These are phyloP conservation scores for Festucalex cinctus DNA, from an alignment of 2,113 vertebrate genomes.

Conservation along the genomic window DNA sequence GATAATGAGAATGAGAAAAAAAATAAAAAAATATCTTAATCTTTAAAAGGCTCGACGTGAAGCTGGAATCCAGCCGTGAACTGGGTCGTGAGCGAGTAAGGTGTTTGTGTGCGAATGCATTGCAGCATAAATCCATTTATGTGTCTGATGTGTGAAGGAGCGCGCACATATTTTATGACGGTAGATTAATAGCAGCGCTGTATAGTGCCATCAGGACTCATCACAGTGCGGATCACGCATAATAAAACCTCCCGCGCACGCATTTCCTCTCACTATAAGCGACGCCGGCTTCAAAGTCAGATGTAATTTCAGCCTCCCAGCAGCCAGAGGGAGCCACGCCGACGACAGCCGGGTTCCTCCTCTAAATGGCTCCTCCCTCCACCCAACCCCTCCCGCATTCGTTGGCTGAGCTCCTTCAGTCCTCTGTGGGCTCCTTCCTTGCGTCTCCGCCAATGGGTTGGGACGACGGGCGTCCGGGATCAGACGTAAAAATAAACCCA, in stretches of 20 bases:
- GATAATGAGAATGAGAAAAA: slow-evolving; percentile 44
- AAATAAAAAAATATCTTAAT: slow-evolving; percentile 62
- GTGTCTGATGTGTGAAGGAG: slow-evolving; percentile 29
- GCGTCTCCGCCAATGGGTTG: slow-evolving; percentile 20
- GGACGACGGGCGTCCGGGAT: slow-evolving; percentile 35
- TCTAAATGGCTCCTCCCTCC: slow-evolving; percentile 26
- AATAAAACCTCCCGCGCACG: slow-evolving; percentile 59
- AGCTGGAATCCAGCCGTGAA: slow-evolving; percentile 61
- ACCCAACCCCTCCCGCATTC: slow-evolving; percentile 20
- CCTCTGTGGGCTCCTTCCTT: slow-evolving; percentile 11
- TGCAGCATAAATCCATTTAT: slow-evolving; percentile 23
- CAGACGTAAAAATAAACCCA: slow-evolving; percentile 80
- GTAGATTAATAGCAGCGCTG: slow-evolving; percentile 66
- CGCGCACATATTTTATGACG: slow-evolving; percentile 60
- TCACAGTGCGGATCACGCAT: slow-evolving; percentile 67
- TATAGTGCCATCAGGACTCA: slow-evolving; percentile 68
- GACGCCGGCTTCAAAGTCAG: slow-evolving; percentile 93
- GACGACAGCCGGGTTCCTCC: slow-evolving; percentile 48
- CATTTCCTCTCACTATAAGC: slow-evolving; percentile 79
- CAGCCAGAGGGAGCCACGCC: slow-evolving; percentile 94
- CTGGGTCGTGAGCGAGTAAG: slow-evolving; percentile 34
- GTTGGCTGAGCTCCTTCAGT: slow-evolving; percentile 12
- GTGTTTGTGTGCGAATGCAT: slow-evolving; percentile 13
- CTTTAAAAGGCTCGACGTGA: slow-evolving; percentile 61
- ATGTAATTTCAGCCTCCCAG: slow-evolving; percentile 94